phyloP scores from a whole-genome alignment of 2,888 invertebrate species.

The Sipunculus nudus region DNA sequence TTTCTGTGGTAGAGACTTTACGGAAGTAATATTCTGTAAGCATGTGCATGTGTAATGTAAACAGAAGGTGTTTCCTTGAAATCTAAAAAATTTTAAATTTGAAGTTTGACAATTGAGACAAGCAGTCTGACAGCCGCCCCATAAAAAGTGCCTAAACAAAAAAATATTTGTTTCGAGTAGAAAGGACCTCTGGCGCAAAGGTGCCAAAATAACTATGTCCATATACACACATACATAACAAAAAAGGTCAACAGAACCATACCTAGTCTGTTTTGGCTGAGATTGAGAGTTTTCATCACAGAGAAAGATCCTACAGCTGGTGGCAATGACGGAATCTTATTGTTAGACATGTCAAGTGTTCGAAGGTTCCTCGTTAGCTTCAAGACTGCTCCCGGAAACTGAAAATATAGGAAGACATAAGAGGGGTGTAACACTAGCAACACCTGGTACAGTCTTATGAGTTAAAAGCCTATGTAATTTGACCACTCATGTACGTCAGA shows the following conservation, averaged over 20 bases:
- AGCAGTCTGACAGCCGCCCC: too few relatives aligned
- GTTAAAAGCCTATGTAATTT: not conserved
- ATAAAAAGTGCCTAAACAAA: too few relatives aligned
- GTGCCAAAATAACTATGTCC: too few relatives aligned
- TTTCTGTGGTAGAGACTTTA: too few relatives aligned
- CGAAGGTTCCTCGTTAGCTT: constrained; percentile 77
- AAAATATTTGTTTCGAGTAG: too few relatives aligned
- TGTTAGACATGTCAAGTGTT: constrained; percentile 91
- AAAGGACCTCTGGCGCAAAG: too few relatives aligned
- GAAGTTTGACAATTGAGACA: too few relatives aligned
- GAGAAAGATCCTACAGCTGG: constrained; percentile 68
- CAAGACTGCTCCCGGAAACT: constrained; percentile 76
- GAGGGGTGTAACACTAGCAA: constrained; percentile 9
- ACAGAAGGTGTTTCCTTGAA: too few relatives aligned
- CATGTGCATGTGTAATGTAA: too few relatives aligned
- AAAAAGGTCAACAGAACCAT: constrained; percentile 23
- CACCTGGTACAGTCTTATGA: not conserved
- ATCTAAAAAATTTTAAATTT: too few relatives aligned
- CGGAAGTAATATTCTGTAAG: too few relatives aligned
- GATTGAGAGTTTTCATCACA: constrained; percentile 69
- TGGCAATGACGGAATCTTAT: constrained; percentile 77
- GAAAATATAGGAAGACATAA: constrained; percentile 41
- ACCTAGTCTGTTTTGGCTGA: constrained; percentile 70
- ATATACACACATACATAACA: too few relatives aligned
- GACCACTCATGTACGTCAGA: not conserved